Evolutionary conservation across 2,113 vertebrate genomes (phyloP), one percentile per base, ranked within the genome.

Genomic region (Fulmarus glacialis): DNA sequence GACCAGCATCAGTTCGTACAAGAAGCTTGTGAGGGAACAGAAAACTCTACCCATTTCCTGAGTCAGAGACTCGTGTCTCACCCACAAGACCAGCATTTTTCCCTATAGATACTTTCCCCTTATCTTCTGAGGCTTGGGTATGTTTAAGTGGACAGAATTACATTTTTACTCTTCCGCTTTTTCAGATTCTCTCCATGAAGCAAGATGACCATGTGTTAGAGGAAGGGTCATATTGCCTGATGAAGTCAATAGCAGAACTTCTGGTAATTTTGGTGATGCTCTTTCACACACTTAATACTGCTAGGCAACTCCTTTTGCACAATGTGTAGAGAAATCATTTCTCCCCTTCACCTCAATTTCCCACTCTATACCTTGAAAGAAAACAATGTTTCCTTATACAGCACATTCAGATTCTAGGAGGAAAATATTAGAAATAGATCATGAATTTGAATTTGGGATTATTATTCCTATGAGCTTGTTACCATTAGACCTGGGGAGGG

Each of bases 151-250:
- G 53, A 58, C 45, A 82, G 53, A 85, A 85, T 68, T 58, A 67
- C 3, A 64, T 52, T 94, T 89, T 86, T 87, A 26, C 15, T 82
- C 34, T 87, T 91, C 87, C 82, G 42, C 43, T 95, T 95, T 96
- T 85, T 62, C 34, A 50, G 38, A 91, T 53, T 38, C 3, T 82
- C 7, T 86, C 32, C 50, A 32, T 63, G 62, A 85, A 88, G 66
- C 48, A 94, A 96, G 73, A 91, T 47, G 42, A 71, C 16, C 71
- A 84, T 4, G 5, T 77, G 36, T 77, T 58, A 91, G 45, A 82
- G 58, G 55, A 86, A 93, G 20, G 43, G 23, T 82, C 32, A 10
- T 34, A 23, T n/a, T 89, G 43, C 53, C 66, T 62, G 22, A 56
- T 43, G 23, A 79, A 91, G 22, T 64, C 36, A 82, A 22, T 29